Evolutionary conservation across 2,797 vertebrate genomes (phyloP).

Genomic region (Chelon auratus): DNA sequence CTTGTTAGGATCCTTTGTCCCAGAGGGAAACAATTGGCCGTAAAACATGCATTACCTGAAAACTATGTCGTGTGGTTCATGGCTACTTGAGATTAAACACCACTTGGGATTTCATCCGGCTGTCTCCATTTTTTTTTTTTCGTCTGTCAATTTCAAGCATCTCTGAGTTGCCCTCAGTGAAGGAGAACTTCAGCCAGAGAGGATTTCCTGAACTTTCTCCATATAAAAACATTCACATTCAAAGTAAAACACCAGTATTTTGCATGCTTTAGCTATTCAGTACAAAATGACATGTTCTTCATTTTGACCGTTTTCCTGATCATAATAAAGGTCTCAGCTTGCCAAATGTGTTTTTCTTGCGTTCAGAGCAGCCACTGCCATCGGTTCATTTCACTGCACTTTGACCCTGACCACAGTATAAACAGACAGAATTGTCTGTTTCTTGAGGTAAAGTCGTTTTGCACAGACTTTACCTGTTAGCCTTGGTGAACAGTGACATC

Average conservation of each 20-base stretch:
- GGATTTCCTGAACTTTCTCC: neutral
- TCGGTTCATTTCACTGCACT: neutral
- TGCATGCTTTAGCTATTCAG: neutral
- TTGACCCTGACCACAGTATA: neutral
- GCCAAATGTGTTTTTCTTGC: neutral
- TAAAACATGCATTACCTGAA: too few species aligned
- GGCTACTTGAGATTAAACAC: too few species aligned
- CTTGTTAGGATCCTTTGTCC: too few species aligned
- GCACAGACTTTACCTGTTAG: neutral
- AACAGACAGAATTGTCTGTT: neutral
- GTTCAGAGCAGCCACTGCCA: neutral
- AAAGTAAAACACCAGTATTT: neutral
- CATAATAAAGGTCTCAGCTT: neutral
- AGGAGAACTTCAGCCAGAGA: too few species aligned
- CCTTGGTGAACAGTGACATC: slow-evolving; percentile 29
- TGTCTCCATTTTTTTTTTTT: too few species aligned
- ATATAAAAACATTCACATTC: neutral
- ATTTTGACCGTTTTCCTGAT: neutral
- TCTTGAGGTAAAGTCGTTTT: too few species aligned
- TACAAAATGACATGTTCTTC: neutral
- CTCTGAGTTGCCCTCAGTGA: too few species aligned
- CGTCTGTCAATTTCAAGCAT: too few species aligned
- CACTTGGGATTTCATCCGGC: too few species aligned
- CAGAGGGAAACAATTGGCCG: too few species aligned
- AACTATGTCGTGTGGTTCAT: too few species aligned